Evolutionary conservation across 2,888 invertebrate genomes (phyloP).

Genomic region (Stramonita haemastoma): DNA sequence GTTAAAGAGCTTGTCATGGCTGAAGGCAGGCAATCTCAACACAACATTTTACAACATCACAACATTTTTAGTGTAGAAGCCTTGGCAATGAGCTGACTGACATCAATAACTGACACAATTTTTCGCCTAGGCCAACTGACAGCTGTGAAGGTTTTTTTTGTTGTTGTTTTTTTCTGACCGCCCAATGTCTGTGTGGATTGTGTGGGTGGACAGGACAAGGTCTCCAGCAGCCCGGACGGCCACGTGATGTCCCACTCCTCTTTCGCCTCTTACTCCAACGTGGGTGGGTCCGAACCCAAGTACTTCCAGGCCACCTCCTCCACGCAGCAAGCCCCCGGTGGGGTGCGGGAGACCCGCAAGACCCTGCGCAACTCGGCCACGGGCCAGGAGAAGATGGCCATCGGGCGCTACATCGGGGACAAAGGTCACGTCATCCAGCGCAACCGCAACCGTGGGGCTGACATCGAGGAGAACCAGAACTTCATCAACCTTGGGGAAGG

Average conservation of each 20-base stretch:
- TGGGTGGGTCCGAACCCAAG: background rate
- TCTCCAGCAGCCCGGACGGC: background rate
- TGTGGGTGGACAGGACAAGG: background rate
- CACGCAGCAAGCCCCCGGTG: background rate
- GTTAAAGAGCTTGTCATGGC: no score
- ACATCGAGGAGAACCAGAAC: background rate
- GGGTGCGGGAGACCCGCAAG: background rate
- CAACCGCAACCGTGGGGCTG: background rate
- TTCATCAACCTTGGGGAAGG: background rate
- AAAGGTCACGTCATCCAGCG: constrained; percentile 11
- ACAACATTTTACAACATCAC: no score
- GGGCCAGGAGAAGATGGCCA: background rate
- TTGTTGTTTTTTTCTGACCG: no score
- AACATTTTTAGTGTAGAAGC: no score
- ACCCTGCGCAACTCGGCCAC: background rate
- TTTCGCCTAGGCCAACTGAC: no score
- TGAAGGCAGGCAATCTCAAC: no score
- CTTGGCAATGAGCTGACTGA: no score
- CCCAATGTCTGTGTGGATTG: no score
- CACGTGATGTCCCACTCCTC: constrained; percentile 2
- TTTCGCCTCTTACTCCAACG: background rate
- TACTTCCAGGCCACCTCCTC: background rate
- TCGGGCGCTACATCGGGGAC: background rate
- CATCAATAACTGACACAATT: no score
- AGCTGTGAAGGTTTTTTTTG: no score